These are phyloP conservation scores for Macrocentrus cingulum DNA, from an alignment of 1,140 invertebrate genomes.

Conservation along the genomic window DNA sequence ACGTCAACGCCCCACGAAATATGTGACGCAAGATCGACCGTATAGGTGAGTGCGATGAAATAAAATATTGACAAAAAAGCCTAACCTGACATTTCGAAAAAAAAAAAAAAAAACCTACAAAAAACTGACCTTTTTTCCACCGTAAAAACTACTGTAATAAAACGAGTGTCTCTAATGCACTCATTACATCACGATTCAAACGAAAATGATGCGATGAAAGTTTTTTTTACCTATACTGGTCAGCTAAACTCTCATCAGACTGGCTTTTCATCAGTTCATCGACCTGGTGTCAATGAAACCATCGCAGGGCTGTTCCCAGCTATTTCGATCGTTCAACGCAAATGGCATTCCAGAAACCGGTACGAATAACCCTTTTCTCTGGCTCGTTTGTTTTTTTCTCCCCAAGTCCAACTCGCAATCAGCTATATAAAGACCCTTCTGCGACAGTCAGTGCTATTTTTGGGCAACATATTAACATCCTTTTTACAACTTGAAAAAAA, in stretches of 20 bases:
- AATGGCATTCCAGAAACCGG: conserved; percentile 43
- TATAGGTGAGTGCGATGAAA: conserved; percentile 28
- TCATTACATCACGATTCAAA: too few relatives aligned
- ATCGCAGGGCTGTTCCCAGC: conserved; percentile 29
- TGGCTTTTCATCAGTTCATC: conserved; percentile 10
- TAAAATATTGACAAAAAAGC: conserved; percentile 24
- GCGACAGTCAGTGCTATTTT: conserved; percentile 46
- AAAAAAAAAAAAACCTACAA: background rate
- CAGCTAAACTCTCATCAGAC: background rate
- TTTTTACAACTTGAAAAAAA: conserved; percentile 17
- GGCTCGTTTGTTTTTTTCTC: background rate
- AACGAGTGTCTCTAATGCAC: too few relatives aligned
- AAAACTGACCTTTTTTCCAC: too few relatives aligned
- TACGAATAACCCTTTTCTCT: conserved; percentile 34
- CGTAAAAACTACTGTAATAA: too few relatives aligned
- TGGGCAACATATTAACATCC: conserved; percentile 28
- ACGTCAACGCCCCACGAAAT: conserved; percentile 50
- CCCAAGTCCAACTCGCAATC: background rate
- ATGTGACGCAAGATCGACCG: conserved; percentile 51
- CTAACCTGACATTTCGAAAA: background rate
- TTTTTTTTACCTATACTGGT: background rate
- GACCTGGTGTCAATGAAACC: conserved; percentile 15
- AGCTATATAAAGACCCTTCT: conserved; percentile 40
- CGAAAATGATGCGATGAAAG: too few relatives aligned
- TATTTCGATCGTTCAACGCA: conserved; percentile 20